Evolutionary conservation across 2,888 invertebrate genomes (phyloP), one percentile per base, ranked within the genome.

Genomic region (Lycia hirtaria): DNA sequence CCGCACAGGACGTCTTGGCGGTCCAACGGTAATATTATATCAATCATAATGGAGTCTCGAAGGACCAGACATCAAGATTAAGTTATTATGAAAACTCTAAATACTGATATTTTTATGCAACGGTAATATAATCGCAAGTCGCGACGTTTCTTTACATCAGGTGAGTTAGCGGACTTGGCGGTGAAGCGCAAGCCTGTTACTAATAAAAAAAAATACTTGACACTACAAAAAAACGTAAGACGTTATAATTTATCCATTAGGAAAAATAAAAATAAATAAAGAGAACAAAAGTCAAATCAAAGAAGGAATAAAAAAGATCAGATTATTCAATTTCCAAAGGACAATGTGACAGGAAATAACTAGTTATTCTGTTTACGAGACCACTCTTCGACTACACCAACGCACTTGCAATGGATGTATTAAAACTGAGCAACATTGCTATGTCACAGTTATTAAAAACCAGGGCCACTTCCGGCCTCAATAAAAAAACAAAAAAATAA

Each of bases 1-100:
- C 86, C 87, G 63, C 85, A 86, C 84, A 78, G 82, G 85, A 85
- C 75, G 80, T 76, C 71, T 72, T 62, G 62, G 81, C 71, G 81
- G 80, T 81, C 52, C 71, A 81, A 80, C 79, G 79, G 81, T 78
- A 80, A 81, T 65, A 69, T 68, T 75, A 80, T 65, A 76, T 71
- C 65, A 62, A 64, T 43, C 3, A 41, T 43, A 19, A 28, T 12
- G n/a, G 30, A 17, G 7, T 9, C 1, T 12, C 12, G n/a, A 15
- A 15, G n/a, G n/a, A 17, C 12, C 10, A 12, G n/a, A 22, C 6
- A 37, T 17, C 2, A 5, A 17, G 41, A n/a, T 9, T 26, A 22
- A 7, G 17, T 3, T 22, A 6, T 24, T 40, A 9, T 40, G 14
- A 40, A 20, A 20, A 38, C n/a, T n/a, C n/a, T n/a, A n/a, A n/a